Evolutionary conservation across 2,888 invertebrate genomes (phyloP).

Genomic region (Euzophera pinguis): DNA sequence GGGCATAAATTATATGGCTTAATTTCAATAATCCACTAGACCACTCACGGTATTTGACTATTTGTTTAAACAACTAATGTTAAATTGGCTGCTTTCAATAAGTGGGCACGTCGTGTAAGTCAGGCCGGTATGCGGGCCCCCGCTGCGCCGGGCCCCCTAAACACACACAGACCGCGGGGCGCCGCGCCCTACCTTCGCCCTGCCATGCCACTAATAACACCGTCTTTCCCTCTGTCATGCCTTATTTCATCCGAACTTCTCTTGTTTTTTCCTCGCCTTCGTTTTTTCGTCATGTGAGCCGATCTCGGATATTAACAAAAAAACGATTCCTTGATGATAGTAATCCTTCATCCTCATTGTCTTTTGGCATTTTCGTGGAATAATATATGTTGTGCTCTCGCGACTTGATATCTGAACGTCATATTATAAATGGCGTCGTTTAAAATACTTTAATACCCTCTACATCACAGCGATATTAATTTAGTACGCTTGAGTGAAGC

Average conservation of each 20-base stretch:
- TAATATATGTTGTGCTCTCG: conserved; percentile 73
- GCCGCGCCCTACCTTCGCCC: conserved; percentile 60
- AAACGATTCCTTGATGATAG: conserved; percentile 74
- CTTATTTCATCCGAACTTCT: conserved; percentile 69
- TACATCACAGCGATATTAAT: conserved; percentile 77
- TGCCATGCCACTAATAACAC: conserved; percentile 68
- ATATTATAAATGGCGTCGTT: conserved; percentile 78
- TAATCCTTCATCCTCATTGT: conserved; percentile 79
- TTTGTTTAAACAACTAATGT: conserved; percentile 71
- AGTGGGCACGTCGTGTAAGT: conserved; percentile 45
- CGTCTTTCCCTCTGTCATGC: conserved; percentile 72
- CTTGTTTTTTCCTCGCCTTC: conserved; percentile 63
- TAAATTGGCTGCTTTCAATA: conserved; percentile 72
- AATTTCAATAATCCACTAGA: conserved; percentile 57
- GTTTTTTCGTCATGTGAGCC: conserved; percentile 56
- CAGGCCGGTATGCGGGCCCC: conserved; percentile 38
- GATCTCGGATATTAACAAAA: conserved; percentile 70
- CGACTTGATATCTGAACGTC: conserved; percentile 75
- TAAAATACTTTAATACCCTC: conserved; percentile 78
- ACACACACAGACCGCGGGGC: conserved; percentile 79
- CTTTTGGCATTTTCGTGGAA: conserved; percentile 78
- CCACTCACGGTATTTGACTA: conserved; percentile 40
- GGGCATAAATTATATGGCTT: conserved; percentile 27
- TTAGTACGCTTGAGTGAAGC: conserved; percentile 74
- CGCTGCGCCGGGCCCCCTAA: conserved; percentile 55